These are phyloP conservation scores for Vireo altiloquus DNA, from an alignment of 2,113 vertebrate genomes.

Conservation along the genomic window DNA sequence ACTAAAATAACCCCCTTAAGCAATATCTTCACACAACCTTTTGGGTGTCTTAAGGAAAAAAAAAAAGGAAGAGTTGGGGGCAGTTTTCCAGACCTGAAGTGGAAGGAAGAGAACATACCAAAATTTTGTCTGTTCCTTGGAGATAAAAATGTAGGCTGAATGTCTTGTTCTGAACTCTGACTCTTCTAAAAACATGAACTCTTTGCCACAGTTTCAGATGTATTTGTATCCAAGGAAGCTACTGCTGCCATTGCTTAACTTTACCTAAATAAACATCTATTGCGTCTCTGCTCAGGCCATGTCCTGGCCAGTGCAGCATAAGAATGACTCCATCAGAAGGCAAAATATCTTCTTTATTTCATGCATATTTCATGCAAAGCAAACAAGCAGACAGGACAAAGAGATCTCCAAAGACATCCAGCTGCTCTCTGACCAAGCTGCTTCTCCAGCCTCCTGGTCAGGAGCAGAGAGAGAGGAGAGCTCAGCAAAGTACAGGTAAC, in stretches of 20 bases:
- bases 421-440: too few relatives aligned
- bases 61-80: neutral
- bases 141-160: neutral
- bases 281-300: too few relatives aligned
- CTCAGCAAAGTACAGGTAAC: too few relatives aligned
- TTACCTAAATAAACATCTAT: neutral
- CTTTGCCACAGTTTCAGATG: neutral
- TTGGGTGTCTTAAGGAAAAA: too few relatives aligned
- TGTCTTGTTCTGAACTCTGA: neutral
- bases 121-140: neutral
- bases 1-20: neutral
- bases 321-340: too few relatives aligned
- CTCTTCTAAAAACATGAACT: neutral
- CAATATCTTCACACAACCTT: neutral
- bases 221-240: neutral
- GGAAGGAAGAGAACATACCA: neutral
- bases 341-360: too few relatives aligned
- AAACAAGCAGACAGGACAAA: too few relatives aligned
- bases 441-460: too few relatives aligned
- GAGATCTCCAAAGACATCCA: too few relatives aligned
- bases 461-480: too few relatives aligned
- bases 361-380: too few relatives aligned
- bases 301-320: too few relatives aligned
- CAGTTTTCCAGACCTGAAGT: neutral
- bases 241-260: neutral